Percentiles rank a stretch among this genome's conserved stretches.
phyloP scores from a whole-genome alignment of 1,140 invertebrate species.

The Caenorhabditis briggsae region DNA sequence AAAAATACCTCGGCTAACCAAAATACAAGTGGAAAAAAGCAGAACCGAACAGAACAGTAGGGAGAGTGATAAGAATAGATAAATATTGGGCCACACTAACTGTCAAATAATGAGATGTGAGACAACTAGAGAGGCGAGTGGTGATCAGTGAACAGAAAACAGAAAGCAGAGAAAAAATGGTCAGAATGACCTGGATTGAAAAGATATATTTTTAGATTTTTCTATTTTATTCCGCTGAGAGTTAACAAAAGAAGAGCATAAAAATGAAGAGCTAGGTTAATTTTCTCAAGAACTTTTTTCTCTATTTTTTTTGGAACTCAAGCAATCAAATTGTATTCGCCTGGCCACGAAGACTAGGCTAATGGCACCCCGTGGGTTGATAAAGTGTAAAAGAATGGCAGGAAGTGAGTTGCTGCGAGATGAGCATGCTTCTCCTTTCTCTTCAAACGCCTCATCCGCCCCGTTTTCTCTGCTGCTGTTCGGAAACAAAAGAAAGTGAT shows the following conservation, averaged over 20 bases:
- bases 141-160: slow-evolving; percentile 46
- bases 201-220: too few species aligned
- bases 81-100: slow-evolving; percentile 23
- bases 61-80: slow-evolving; percentile 23
- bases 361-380: slow-evolving; percentile 51
- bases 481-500: slow-evolving; percentile 42
- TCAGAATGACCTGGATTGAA: background rate
- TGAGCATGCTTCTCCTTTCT: slow-evolving; percentile 26
- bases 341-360: slow-evolving; percentile 11
- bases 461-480: slow-evolving; percentile 38
- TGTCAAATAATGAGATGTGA: slow-evolving; percentile 36
- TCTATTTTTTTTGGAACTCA: slow-evolving; percentile 3
- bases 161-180: slow-evolving; percentile 15
- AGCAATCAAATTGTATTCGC: slow-evolving; percentile 32
- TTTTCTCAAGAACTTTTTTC: background rate
- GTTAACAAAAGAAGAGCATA: background rate
- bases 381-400: slow-evolving; percentile 54
- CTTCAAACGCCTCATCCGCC: background rate
- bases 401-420: background rate
- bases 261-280: background rate
- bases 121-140: background rate
- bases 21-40: slow-evolving; percentile 7
- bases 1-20: background rate
- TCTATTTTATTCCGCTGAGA: too few species aligned
- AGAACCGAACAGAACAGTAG: slow-evolving; percentile 1